Evolutionary conservation across 2,888 invertebrate species (phyloP).

Genomic region (Aspidiotus destructor): DNA sequence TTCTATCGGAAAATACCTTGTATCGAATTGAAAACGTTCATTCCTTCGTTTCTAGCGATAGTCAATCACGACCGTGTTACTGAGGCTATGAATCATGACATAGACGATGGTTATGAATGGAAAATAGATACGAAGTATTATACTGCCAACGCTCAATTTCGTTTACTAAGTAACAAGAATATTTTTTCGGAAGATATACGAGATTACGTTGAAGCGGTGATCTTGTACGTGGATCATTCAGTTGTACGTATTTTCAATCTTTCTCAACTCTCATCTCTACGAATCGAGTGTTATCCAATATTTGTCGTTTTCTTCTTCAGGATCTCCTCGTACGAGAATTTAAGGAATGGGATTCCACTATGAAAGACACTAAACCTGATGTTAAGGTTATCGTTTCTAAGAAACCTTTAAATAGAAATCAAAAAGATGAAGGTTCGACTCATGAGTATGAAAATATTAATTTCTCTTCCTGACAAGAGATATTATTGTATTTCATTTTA

Average conservation of each 20-base stretch:
- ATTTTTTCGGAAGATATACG: conserved; percentile 45
- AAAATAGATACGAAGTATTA: conserved; percentile 64
- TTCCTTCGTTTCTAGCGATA: background rate
- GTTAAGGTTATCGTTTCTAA: conserved; percentile 6
- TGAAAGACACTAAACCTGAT: background rate
- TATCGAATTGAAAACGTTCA: background rate
- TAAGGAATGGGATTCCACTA: conserved; percentile 1
- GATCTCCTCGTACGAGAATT: conserved; percentile 8
- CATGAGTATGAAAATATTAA: background rate
- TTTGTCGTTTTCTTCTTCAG: background rate
- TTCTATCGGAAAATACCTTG: background rate
- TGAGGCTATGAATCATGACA: background rate
- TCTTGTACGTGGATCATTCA: conserved; percentile 53
- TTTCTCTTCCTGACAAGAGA: background rate
- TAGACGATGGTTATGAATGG: conserved; percentile 43
- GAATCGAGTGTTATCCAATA: background rate
- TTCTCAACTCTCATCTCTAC: background rate
- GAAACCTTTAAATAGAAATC: background rate
- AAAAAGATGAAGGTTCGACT: conserved; percentile 7
- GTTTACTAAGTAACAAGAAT: conserved; percentile 46
- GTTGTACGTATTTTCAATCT: conserved; percentile 39
- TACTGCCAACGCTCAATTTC: conserved; percentile 51
- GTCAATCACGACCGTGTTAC: background rate
- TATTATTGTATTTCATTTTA: background rate
- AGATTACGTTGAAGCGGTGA: conserved; percentile 51